Evolutionary conservation across 1,140 invertebrate genomes (phyloP).

Genomic region (Lysiphlebus fabarum): DNA sequence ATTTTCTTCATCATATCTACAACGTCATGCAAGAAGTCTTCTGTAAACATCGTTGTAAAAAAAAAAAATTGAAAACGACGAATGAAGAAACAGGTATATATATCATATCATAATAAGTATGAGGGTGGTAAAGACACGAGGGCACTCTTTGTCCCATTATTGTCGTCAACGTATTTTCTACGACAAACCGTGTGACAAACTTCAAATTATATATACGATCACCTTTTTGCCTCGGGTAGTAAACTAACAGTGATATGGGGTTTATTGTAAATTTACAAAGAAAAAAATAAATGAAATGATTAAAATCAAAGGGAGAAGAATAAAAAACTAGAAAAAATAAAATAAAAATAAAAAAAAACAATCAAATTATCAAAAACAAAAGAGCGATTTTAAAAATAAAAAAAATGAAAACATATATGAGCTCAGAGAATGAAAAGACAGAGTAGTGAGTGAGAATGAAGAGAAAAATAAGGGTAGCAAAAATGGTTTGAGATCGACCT

Average conservation of each 20-base stretch:
- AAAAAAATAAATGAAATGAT: conserved; percentile 21
- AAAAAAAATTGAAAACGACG: conserved; percentile 11
- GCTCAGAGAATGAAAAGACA: conserved; percentile 20
- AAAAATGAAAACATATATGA: conserved; percentile 17
- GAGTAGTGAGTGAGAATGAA: background rate
- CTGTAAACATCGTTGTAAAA: background rate
- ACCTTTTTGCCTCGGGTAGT: conserved; percentile 25
- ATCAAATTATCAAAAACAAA: conserved; percentile 22
- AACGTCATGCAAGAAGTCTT: background rate
- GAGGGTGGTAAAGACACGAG: conserved; percentile 1
- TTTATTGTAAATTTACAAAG: background rate
- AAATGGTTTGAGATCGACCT: conserved; percentile 23
- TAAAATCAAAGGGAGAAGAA: conserved; percentile 19
- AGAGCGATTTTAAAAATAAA: conserved; percentile 1
- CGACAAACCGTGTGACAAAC: conserved; percentile 42
- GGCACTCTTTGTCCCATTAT: conserved; percentile 19
- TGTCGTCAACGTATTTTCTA: conserved; percentile 26
- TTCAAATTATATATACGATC: conserved; percentile 41
- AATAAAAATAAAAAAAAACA: conserved; percentile 13
- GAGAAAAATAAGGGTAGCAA: conserved; percentile 12
- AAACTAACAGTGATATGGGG: background rate
- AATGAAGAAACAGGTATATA: conserved; percentile 7
- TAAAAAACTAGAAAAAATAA: conserved; percentile 13
- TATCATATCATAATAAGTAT: background rate
- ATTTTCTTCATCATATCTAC: conserved; percentile 14